Conservation (phyloP, 2,113 vertebrate species). For the Chitala chitala region DNA sequence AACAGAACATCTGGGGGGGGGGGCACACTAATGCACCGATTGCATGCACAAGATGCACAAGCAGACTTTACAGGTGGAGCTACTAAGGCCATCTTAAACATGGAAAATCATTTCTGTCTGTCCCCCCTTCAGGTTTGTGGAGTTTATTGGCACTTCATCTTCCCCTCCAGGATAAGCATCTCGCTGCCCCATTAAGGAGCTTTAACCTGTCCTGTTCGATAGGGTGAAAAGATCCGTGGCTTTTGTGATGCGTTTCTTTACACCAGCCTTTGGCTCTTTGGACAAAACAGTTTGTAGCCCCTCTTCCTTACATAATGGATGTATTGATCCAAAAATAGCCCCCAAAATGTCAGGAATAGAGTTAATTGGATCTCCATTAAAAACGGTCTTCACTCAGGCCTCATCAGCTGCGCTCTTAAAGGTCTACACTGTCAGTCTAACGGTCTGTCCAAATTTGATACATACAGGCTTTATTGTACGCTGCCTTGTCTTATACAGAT, state of each 20-base stretch:
- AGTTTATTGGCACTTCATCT: too few species aligned
- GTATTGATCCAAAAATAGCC: constrained; percentile 16
- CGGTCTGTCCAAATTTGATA: background rate
- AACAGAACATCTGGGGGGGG: too few species aligned
- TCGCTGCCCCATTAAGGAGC: background rate
- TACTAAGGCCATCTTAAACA: background rate
- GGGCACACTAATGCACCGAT: too few species aligned
- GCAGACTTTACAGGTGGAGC: background rate
- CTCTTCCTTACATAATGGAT: background rate
- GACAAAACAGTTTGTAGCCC: background rate
- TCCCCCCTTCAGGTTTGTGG: background rate
- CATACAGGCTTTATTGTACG: background rate
- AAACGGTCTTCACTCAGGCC: background rate
- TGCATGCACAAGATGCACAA: background rate
- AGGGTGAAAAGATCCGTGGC: constrained; percentile 1
- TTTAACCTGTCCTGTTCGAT: background rate
- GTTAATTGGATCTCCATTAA: constrained; percentile 18
- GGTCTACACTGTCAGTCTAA: constrained; percentile 18
- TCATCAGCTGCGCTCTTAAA: background rate
- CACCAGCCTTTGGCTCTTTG: background rate
- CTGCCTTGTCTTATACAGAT: background rate
- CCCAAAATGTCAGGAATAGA: constrained; percentile 7
- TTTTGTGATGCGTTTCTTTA: background rate
- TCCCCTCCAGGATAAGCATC: background rate
- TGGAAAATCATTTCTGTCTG: background rate